Evolutionary conservation across 2,113 vertebrate species (phyloP), one percentile per base, ranked within the genome.

Genomic region (Hypomesus transpacificus): DNA sequence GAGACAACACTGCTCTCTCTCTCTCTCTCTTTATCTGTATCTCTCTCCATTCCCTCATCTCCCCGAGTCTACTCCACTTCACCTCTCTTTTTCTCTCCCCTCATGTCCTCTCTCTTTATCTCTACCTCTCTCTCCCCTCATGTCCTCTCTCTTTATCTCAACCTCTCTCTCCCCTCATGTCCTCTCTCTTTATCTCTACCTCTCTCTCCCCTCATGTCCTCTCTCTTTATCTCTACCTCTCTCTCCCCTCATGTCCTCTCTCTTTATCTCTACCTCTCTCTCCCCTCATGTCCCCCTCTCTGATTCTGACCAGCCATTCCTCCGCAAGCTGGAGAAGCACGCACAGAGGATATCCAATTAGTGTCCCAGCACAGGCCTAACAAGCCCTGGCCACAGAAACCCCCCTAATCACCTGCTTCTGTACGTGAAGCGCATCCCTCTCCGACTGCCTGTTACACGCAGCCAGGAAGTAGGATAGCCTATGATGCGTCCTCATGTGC

Each of bases 311-410:
- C 52, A 3, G 3, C 52, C 52, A 14, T 8, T 80, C 88, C 67
- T 57, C 87, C 75, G 51, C 84, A 7, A 34, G 31, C 31, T 34
- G 4, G 31, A 34, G 31, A 34, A 34, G 7, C 31, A 34, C 31
- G 31, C 31, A 34, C 31, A 34, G 31, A 6, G 31, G 31, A 34
- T 34, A 4, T 34, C 31, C 31, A 34, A 34, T 34, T 34, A 34
- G 4, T 34, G 31, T 77, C 86, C 87, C 18, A 94, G 93, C 84
- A 91, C 75, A 79, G 93, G 92, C 31, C 31, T 34, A 34, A 34
- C 31, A 34, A 34, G 31, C 31, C 31, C 31, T 6, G 31, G 31
- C 31, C 31, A 34, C 5, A 34, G 31, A 34, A 34, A 34, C 31
- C 4, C 31, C 31, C 31, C 31, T 34, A 34, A 34, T 34, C 31